These are phyloP conservation scores for Tachuris rubrigastra DNA, from an alignment of 2,113 vertebrate genomes.

Conservation along the genomic window DNA sequence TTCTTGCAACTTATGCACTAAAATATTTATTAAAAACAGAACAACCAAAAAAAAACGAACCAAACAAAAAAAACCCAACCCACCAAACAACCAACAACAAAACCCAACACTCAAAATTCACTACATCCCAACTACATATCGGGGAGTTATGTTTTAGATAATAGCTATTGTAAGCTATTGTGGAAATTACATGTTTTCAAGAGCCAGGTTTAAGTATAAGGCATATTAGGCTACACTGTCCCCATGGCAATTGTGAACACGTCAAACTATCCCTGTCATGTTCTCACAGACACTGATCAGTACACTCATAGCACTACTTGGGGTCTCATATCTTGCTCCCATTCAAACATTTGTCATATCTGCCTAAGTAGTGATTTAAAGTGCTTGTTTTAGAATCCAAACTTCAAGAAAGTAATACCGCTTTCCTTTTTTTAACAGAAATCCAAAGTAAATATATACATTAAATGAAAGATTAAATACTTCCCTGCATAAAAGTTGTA, in stretches of 20 bases:
- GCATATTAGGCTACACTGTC: neutral
- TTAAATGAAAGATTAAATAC: neutral
- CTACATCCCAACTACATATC: neutral
- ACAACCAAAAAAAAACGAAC: neutral
- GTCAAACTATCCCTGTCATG: neutral
- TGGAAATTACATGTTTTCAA: neutral
- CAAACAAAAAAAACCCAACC: neutral
- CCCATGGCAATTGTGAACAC: neutral
- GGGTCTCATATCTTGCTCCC: neutral
- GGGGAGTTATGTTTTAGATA: neutral
- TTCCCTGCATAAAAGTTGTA: neutral
- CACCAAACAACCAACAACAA: neutral
- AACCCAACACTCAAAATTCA: neutral
- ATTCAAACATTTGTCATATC: neutral
- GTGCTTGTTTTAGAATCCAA: rapidly evolving
- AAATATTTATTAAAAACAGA: neutral
- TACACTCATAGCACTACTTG: neutral
- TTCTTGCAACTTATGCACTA: neutral
- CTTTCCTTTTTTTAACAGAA: neutral
- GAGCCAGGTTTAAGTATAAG: neutral
- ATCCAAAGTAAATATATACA: neutral
- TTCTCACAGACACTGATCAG: neutral
- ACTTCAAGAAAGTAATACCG: neutral
- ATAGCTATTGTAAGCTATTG: neutral
- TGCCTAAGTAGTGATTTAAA: neutral